Conservation (phyloP, 2,888 invertebrate species). For the Melinaea menophilus region DNA sequence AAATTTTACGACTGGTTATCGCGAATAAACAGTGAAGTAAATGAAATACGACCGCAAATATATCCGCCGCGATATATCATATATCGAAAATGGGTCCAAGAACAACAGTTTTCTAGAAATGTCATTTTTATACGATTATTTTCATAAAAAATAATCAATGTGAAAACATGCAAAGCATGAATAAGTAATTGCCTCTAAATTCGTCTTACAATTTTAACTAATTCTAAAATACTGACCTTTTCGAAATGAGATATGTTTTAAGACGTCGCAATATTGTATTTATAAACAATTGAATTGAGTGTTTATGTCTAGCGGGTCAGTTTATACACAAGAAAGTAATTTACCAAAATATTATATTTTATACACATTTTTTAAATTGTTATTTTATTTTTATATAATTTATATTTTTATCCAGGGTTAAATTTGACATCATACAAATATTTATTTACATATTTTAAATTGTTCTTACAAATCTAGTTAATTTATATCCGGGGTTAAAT, state of each 20-base stretch:
- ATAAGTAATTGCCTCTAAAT: too few species aligned
- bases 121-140: conserved; percentile 11
- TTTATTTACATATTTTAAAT: conserved; percentile 18
- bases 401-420: conserved; percentile 8
- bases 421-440: conserved; percentile 17
- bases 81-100: conserved; percentile 45
- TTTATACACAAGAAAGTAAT: too few species aligned
- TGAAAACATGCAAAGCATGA: not conserved
- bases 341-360: conserved; percentile 9
- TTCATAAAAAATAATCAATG: not conserved
- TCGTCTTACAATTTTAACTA: too few species aligned
- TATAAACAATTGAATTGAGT: too few species aligned
- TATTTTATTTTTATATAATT: conserved; percentile 9
- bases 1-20: conserved; percentile 47
- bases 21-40: conserved; percentile 54
- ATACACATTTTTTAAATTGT: conserved; percentile 18
- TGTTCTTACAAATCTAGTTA: conserved; percentile 17
- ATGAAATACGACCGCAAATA: conserved; percentile 50
- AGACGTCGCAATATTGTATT: too few species aligned
- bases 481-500: conserved; percentile 15
- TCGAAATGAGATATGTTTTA: too few species aligned
- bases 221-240: too few species aligned
- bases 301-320: too few species aligned
- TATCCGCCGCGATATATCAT: conserved; percentile 45
- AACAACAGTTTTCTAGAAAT: conserved; percentile 29